Conservation (phyloP, 1,140 invertebrate species). For the Oryzaephilus surinamensis region DNA sequence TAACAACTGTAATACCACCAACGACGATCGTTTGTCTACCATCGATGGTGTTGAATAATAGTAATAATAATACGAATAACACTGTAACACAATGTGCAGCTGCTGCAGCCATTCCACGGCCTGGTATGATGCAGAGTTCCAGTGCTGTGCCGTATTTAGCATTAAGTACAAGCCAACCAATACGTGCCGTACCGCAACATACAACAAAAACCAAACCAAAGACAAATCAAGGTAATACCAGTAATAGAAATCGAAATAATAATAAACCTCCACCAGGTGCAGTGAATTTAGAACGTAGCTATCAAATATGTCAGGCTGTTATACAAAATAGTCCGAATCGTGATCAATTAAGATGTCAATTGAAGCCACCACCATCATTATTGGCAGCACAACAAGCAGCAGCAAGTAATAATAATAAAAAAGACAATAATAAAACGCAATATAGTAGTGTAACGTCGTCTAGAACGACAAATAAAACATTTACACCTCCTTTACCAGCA, state of each 20-base stretch:
- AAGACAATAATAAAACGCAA: slow-evolving; percentile 21
- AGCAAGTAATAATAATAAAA: slow-evolving; percentile 31
- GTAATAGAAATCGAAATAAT: slow-evolving; percentile 39
- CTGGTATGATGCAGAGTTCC: slow-evolving; percentile 35
- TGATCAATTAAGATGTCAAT: slow-evolving; percentile 72
- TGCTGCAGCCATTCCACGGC: slow-evolving; percentile 21
- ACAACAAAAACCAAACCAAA: slow-evolving; percentile 32
- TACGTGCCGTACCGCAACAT: slow-evolving; percentile 34
- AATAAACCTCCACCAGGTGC: slow-evolving; percentile 73
- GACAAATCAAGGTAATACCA: slow-evolving; percentile 22
- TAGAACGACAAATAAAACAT: slow-evolving; percentile 29
- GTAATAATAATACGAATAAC: slow-evolving; percentile 28
- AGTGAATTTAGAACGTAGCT: slow-evolving; percentile 85
- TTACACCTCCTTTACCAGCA: slow-evolving; percentile 34
- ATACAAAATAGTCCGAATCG: slow-evolving; percentile 86
- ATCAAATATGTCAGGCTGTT: slow-evolving; percentile 92
- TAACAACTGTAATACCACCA: slow-evolving; percentile 39
- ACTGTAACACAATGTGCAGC: slow-evolving; percentile 8
- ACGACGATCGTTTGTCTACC: slow-evolving; percentile 43
- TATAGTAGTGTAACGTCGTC: slow-evolving; percentile 31
- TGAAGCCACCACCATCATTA: slow-evolving; percentile 70
- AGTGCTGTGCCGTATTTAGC: slow-evolving; percentile 42
- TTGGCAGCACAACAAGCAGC: slow-evolving; percentile 36
- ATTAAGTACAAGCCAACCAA: slow-evolving; percentile 38
- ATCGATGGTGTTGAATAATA: slow-evolving; percentile 32